These are phyloP conservation scores for Crotalus helleri DNA, from an alignment of 2,113 vertebrate genomes.

Conservation along the genomic window DNA sequence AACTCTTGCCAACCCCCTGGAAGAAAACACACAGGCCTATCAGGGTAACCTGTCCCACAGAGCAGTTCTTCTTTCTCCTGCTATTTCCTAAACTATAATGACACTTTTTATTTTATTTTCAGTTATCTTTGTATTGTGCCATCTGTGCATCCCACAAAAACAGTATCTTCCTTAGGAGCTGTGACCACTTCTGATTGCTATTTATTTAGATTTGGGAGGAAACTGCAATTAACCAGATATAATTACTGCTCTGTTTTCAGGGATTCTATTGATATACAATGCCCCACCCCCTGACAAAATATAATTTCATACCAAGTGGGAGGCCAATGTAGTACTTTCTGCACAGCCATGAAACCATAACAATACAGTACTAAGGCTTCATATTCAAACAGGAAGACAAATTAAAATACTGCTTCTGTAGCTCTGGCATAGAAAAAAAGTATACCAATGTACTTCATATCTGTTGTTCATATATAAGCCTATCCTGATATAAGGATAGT, in stretches of 20 bases:
- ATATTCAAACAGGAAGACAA: background rate
- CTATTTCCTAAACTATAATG: background rate
- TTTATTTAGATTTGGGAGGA: conserved; percentile 10
- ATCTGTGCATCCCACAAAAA: background rate
- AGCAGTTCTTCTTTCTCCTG: background rate
- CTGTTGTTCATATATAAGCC: background rate
- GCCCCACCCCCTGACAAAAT: background rate
- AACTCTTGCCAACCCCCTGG: background rate
- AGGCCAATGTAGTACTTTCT: background rate
- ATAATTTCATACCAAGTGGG: background rate
- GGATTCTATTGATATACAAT: background rate
- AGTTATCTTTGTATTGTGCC: background rate
- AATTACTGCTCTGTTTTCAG: background rate
- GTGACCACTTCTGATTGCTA: background rate
- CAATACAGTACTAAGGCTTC: background rate
- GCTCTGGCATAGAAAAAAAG: background rate
- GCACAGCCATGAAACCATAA: background rate
- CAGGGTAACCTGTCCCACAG: background rate
- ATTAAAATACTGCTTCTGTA: background rate
- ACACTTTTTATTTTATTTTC: background rate
- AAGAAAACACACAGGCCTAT: background rate
- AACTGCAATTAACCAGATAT: conserved; percentile 5
- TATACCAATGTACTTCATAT: background rate
- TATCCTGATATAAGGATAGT: background rate
- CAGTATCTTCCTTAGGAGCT: background rate